Base-by-base conservation (phyloP, 2,888 invertebrate species). In the Stomorhina lunata region DNA sequence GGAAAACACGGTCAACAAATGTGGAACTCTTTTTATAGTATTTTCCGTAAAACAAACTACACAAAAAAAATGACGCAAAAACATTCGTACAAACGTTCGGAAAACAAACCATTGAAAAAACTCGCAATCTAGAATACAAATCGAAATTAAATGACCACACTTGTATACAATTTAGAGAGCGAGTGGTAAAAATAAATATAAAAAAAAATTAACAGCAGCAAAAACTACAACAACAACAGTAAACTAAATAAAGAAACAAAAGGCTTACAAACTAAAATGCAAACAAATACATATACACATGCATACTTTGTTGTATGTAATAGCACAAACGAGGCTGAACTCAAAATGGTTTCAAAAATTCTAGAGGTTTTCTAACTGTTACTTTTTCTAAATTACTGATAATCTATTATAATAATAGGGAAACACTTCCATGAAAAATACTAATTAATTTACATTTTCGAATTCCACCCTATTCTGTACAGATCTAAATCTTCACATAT, bases 61-160 rank as follows among this genome's bases (percentile, higher is more conserved):
- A 68, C 17, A 55, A 65, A 68, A n/a, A n/a, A 79, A 82, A 40
- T 22, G 22, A 32, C 27, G 29, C 7, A 66, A n/a, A 12, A 15
- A 45, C 72, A 61, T 37, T 32, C 4, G 10, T n/a, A 50, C 37
- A 48, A 25, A 48, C 45, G 37, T 34, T 48, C n/a, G n/a, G 15
- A 20, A 55, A 22, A 12, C 20, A 48, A 45, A 34, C 43, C 17
- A 48, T 37, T 25, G 45, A 43, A 59, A 66, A 78, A 81, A 45
- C 22, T 77, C 61, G 40, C 77, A 88, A 88, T 89, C 88, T 87
- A 88, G 89, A 88, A 89, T 87, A 88, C 88, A 88, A 89, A 89
- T 88, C 88, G 88, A 89, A 89, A 89, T 89, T 89, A 88, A 88
- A 88, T 88, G 88, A 88, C 88, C 88, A 86, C 88, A 88, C 88